Evolutionary conservation across 2,888 invertebrate genomes (phyloP).

Genomic region (Drosophila anomelani): DNA sequence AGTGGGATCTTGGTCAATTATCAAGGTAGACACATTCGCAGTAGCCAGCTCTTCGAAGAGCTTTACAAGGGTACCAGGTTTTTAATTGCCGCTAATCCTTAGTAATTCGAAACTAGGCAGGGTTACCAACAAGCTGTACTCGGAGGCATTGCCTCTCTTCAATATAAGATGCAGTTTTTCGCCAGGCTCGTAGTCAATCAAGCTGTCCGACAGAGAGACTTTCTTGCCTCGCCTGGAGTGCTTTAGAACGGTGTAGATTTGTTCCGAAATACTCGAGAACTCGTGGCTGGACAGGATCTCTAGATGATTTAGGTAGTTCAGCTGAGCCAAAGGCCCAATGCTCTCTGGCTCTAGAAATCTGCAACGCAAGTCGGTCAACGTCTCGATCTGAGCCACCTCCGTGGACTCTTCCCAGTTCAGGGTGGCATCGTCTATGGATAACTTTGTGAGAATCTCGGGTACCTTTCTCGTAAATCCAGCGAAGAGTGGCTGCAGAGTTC

Average conservation of each 20-base stretch:
- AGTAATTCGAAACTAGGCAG: background rate
- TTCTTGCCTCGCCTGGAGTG: background rate
- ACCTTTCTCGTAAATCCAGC: background rate
- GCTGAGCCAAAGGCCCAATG: conserved; percentile 1
- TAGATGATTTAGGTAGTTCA: background rate
- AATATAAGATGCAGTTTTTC: background rate
- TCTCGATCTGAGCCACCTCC: conserved; percentile 3
- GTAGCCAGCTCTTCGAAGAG: background rate
- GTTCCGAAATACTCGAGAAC: background rate
- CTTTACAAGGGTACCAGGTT: background rate
- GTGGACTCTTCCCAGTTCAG: background rate
- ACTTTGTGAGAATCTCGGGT: background rate
- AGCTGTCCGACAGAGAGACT: background rate
- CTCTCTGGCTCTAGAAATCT: background rate
- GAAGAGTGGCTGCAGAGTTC: conserved; percentile 3
- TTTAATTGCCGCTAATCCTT: background rate
- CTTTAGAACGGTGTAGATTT: background rate
- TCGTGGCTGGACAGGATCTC: conserved; percentile 6
- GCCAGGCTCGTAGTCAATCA: background rate
- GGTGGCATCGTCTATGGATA: background rate
- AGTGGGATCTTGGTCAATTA: background rate
- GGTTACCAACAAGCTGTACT: background rate
- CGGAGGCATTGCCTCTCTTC: background rate
- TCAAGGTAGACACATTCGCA: background rate
- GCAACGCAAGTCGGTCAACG: background rate